Conservation (phyloP, 2,797 vertebrate genomes). For the Chelmon rostratus region DNA sequence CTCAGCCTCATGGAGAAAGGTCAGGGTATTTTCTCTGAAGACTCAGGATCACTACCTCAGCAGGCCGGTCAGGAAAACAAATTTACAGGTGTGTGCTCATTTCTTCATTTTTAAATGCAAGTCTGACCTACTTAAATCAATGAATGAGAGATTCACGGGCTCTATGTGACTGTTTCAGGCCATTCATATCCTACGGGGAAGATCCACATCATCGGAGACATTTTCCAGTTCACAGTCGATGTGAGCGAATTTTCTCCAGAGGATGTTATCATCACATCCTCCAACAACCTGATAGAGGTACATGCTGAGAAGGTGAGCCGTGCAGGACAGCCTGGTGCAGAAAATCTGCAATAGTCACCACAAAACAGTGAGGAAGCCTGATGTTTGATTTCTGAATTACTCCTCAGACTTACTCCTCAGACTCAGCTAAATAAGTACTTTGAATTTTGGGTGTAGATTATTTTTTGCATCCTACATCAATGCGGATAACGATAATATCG, state of each 20-base stretch:
- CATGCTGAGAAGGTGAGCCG: slow-evolving; percentile 92
- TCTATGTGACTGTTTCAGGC: slow-evolving; percentile 61
- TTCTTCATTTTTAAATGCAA: not conserved
- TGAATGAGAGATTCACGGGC: not conserved
- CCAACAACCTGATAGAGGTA: slow-evolving; percentile 92
- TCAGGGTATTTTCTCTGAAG: slow-evolving; percentile 36
- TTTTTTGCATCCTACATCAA: not conserved
- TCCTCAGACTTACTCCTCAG: no score
- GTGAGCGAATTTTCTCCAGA: slow-evolving; percentile 92
- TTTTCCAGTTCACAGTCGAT: slow-evolving; percentile 91
- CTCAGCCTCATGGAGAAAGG: slow-evolving; percentile 64
- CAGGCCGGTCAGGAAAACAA: slow-evolving; percentile 30
- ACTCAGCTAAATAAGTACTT: not conserved
- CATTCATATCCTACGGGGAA: slow-evolving; percentile 79
- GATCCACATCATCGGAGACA: slow-evolving; percentile 88
- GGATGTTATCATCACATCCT: slow-evolving; percentile 91
- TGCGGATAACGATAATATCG: not conserved
- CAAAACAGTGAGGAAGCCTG: not conserved
- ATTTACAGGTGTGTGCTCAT: slow-evolving; percentile 51
- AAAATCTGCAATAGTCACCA: not conserved
- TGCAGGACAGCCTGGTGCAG: not conserved
- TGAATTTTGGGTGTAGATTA: not conserved
- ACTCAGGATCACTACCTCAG: slow-evolving; percentile 46
- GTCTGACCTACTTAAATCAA: not conserved
- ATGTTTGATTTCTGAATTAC: not conserved